phyloP scores from a whole-genome alignment of 2,888 invertebrate genomes.

The Tetragonula carbonaria region DNA sequence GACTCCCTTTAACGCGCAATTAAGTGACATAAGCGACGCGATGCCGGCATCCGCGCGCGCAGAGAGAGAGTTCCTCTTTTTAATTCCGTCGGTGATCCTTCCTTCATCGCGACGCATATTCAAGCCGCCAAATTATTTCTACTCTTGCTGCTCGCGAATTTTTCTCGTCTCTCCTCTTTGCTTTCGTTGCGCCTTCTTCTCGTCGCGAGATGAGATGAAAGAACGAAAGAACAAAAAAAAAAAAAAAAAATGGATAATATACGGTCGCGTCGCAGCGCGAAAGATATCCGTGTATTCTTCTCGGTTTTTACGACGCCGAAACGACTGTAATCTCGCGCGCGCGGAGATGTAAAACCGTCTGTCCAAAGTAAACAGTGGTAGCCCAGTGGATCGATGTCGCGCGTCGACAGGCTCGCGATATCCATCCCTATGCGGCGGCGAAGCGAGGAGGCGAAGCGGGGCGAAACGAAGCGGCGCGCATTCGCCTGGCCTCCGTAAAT shows the following conservation, averaged over 20 bases:
- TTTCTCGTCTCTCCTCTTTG: not conserved
- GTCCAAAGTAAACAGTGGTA: constrained; percentile 39
- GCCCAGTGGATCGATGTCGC: constrained; percentile 37
- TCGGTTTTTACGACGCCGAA: not conserved
- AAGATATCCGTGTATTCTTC: not conserved
- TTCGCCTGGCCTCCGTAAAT: constrained; percentile 40
- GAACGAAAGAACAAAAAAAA: no score
- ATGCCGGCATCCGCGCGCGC: not conserved
- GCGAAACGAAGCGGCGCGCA: not conserved
- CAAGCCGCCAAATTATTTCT: constrained; percentile 20
- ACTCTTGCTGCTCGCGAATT: not conserved
- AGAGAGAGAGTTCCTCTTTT: constrained; percentile 32
- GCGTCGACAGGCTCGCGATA: constrained; percentile 28
- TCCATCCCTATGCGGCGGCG: constrained; percentile 14
- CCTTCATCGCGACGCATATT: constrained; percentile 10
- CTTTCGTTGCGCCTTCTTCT: no score
- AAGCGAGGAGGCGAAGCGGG: not conserved
- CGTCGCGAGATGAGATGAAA: not conserved
- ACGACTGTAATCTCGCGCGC: constrained; percentile 29
- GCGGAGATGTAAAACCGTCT: constrained; percentile 20
- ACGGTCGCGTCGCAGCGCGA: not conserved
- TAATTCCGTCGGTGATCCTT: constrained; percentile 19
- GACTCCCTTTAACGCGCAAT: constrained; percentile 64
- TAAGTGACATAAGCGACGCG: constrained; percentile 59
- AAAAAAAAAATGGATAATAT: not conserved